Percentiles rank a stretch among this genome's conserved stretches.
Conservation (phyloP, 2,888 invertebrate genomes). For the Aethes cnicana region DNA sequence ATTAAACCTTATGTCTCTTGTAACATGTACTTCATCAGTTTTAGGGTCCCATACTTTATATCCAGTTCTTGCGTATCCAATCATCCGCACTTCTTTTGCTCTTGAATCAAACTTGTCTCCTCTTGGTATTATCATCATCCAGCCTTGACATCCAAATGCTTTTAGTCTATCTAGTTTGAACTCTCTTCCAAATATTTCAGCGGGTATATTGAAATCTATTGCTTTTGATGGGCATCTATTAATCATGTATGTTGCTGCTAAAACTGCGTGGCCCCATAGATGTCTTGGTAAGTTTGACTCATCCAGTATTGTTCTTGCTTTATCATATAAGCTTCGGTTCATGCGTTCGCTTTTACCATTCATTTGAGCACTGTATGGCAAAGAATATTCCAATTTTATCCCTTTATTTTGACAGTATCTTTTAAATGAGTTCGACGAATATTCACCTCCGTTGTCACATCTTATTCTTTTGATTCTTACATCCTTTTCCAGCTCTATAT, state of each 20-base stretch:
- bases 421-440: slow-evolving; percentile 16
- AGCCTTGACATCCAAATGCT: slow-evolving; percentile 30
- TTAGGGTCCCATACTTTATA: slow-evolving; percentile 30
- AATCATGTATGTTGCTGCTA: slow-evolving; percentile 29
- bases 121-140: slow-evolving; percentile 25
- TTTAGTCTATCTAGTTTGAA: slow-evolving; percentile 8
- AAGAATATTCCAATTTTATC: slow-evolving; percentile 19
- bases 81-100: slow-evolving; percentile 28
- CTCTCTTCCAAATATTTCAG: slow-evolving; percentile 13
- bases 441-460: slow-evolving; percentile 30
- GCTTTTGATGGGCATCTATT: slow-evolving; percentile 34
- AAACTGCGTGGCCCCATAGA: slow-evolving; percentile 35
- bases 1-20: slow-evolving; percentile 25
- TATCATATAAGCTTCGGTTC: slow-evolving; percentile 24
- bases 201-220: slow-evolving; percentile 16
- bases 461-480: slow-evolving; percentile 29
- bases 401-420: slow-evolving; percentile 17
- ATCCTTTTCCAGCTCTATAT: slow-evolving; percentile 27
- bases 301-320: slow-evolving; percentile 23
- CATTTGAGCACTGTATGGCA: slow-evolving; percentile 26
- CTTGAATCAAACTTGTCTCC: slow-evolving; percentile 21
- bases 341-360: slow-evolving; percentile 28
- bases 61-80: slow-evolving; percentile 28
- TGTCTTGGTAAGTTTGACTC: slow-evolving; percentile 31
- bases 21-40: slow-evolving; percentile 6